phyloP scores from a whole-genome alignment of 1,140 invertebrate genomes.

The Drosophila grimshawi region DNA sequence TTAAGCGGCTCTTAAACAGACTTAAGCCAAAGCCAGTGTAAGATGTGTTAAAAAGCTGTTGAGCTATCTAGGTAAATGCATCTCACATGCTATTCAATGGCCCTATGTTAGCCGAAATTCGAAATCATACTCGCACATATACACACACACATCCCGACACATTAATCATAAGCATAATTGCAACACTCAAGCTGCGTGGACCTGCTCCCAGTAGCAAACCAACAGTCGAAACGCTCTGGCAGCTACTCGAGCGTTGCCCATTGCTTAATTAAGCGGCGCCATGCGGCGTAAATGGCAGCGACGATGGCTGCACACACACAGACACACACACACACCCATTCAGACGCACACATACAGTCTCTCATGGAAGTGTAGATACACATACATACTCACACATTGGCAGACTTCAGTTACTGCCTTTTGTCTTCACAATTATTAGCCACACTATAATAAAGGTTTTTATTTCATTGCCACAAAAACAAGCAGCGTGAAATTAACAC shows the following conservation, averaged over 20 bases:
- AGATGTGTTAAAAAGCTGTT: conserved; percentile 8
- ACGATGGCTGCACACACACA: conserved; percentile 29
- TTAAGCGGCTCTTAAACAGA: no score
- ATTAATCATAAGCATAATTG: conserved; percentile 67
- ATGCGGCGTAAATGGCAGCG: conserved; percentile 49
- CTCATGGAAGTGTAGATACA: not conserved
- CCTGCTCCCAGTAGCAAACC: conserved; percentile 17
- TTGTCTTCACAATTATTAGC: conserved; percentile 55
- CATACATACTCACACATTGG: conserved; percentile 3
- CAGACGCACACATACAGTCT: conserved; percentile 1
- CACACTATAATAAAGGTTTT: conserved; percentile 56
- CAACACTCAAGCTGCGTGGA: conserved; percentile 27
- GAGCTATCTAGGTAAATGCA: conserved; percentile 13
- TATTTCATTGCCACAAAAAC: conserved; percentile 52
- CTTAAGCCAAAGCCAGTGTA: not conserved
- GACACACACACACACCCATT: conserved; percentile 6
- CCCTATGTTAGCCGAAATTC: not conserved
- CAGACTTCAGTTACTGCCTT: conserved; percentile 22
- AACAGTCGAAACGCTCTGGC: conserved; percentile 20
- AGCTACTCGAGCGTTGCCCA: conserved; percentile 27
- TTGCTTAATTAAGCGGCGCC: conserved; percentile 71
- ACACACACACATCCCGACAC: conserved; percentile 5
- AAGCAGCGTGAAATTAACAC: conserved; percentile 46
- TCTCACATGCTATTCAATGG: conserved; percentile 24
- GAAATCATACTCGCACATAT: conserved; percentile 10